Conservation (phyloP, 2,797 vertebrate species). For the Buphagus erythrorhynchus region DNA sequence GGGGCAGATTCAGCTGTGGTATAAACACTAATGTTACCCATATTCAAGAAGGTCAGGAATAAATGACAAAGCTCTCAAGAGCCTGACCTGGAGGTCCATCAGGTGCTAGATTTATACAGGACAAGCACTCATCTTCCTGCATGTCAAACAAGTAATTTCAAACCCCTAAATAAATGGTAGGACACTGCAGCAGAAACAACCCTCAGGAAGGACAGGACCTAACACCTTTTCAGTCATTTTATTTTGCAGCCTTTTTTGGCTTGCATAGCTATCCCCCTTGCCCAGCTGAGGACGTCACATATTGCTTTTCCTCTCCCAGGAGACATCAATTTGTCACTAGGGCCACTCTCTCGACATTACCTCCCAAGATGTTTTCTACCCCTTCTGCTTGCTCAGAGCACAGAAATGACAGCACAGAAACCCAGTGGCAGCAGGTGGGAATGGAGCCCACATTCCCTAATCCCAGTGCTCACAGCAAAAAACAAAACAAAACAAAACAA, state of each 20-base stretch:
- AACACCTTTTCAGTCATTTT: neutral
- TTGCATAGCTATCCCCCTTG: neutral
- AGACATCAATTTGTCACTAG: neutral
- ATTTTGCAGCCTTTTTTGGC: neutral
- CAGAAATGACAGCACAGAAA: neutral
- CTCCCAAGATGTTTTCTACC: neutral
- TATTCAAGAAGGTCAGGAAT: neutral
- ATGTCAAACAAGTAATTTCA: neutral
- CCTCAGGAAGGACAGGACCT: neutral
- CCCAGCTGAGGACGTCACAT: neutral
- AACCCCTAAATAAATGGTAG: neutral
- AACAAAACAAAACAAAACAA: too few species aligned
- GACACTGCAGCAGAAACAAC: slow-evolving; percentile 31
- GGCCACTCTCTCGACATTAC: neutral
- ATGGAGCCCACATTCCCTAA: neutral
- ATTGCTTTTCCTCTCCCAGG: neutral
- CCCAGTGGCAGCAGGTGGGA: neutral
- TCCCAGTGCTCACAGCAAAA: neutral
- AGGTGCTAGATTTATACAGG: neutral
- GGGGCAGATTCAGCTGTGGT: neutral
- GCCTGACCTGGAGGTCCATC: neutral
- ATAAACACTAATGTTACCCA: neutral
- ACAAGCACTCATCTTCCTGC: neutral
- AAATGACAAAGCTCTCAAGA: neutral
- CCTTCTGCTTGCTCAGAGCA: neutral